Evolutionary conservation across 2,797 vertebrate species (phyloP), one percentile per base, ranked within the genome.

Genomic region (Bothrops alternatus): DNA sequence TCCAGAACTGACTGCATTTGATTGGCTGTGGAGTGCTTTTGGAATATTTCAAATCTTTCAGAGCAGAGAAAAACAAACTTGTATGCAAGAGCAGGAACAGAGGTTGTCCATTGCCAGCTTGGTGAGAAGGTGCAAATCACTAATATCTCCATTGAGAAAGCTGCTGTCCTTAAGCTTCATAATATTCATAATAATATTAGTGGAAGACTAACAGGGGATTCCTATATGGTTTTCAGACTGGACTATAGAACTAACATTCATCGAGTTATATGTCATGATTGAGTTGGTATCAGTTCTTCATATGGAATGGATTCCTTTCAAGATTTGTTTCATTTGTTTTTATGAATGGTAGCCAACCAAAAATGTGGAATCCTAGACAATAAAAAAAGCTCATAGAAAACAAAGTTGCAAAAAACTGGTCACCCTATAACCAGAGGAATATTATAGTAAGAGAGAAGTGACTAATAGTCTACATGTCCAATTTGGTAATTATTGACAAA

Each of bases 31-130:
- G 0, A 0, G 0, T 26, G 32, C 6, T 57, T 50, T 58, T 91
- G 47, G 91, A 2, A 0, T 28, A 37, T 37, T 1, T 0, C 0
- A 88, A 11, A 32, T 58, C 90, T 58, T 56, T 92, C 37, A 0
- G 0, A 28, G 18, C 4, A 28, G 16, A 55, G 18, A 14, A 37
- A 42, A 73, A 58, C 55, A 47, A 32, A 23, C 23, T 82, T 42
- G 3, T 47, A 47, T 47, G 73, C 73, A 53, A 50, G 8, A 86
- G 11, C 14, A 42, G n/a, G 26, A 91, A 58, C 25, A 85, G 73
- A 65, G 32, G 18, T 32, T 73, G 14, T 32, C 58, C 16, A 32
- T 26, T 56, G 25, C 88, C 0, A 1, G 25, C 0, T 0, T 12
- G 37, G 25, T 18, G 3, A 63, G 6, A 90, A 55, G 82, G 92